Evolutionary conservation across 2,113 vertebrate species (phyloP), one percentile per base, ranked within the genome.

Genomic region (Atlantisia rogersi): DNA sequence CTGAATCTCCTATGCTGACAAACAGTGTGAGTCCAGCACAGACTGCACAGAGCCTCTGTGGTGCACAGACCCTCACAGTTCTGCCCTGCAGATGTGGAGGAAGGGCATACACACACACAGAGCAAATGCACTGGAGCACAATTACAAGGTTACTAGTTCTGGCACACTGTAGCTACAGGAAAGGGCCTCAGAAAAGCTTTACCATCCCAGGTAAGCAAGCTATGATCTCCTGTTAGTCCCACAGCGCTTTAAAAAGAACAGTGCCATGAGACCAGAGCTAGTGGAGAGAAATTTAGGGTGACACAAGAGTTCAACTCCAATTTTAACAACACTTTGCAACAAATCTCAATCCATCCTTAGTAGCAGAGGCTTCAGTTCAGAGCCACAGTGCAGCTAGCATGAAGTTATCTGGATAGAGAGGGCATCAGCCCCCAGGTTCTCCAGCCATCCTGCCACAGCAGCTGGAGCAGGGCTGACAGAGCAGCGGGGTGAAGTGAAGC

Each of bases 141-240:
- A 58, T 55, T 10, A 28, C 35, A n/a, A 40, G 40, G 44, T 29
- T n/a, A 9, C 31, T 40, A 6, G 29, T 80, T 52, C 63, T 44
- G 68, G 11, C n/a, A 10, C 48, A 3, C 9, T 22, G 11, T 2
- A 29, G 71, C 64, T 21, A 5, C 11, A 18, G 35, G 82, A 46
- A 68, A n/a, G 0, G 2, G 28, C 18, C 60, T 21, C 68, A 64
- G 62, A 32, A 24, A 22, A 52, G 56, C 62, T 88, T 62, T 10
- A 6, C 55, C 32, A 11, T 0, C 18, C 35, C 11, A 18, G 70
- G 50, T 4, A 42, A 6, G 18, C 20, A 15, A 7, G 16, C 11
- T 22, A 6, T 10, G 11, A 25, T 9, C 73, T 60, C 31, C 48
- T n/a, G 18, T 29, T 21, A 9, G 68, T 0, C 0, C 9, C 22